Conservation (phyloP, 2,797 vertebrate genomes). For the Danio jaintianensis region DNA sequence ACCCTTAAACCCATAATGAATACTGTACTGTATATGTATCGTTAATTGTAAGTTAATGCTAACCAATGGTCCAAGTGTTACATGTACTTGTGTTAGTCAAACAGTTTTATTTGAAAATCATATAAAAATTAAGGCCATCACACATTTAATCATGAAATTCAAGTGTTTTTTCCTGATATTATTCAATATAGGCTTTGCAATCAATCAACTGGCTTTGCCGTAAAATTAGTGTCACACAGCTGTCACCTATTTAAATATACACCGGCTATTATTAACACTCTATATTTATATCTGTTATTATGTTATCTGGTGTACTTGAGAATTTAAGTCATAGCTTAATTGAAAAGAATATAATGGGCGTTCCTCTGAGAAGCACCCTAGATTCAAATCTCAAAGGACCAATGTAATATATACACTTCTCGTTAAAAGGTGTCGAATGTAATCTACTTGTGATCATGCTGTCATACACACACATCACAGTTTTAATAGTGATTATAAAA, state of each 20-base stretch:
- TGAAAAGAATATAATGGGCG: slow-evolving; percentile 55
- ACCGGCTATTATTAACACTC: slow-evolving; percentile 8
- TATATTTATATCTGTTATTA: slow-evolving; percentile 36
- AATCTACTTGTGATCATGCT: slow-evolving; percentile 36
- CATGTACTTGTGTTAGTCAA: too few relatives aligned
- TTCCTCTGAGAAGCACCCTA: slow-evolving; percentile 59
- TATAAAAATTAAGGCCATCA: not conserved
- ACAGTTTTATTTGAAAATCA: not conserved
- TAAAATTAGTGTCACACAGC: not conserved
- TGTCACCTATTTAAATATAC: slow-evolving; percentile 6
- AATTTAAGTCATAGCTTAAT: slow-evolving; percentile 52
- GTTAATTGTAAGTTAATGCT: too few relatives aligned
- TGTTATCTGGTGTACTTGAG: slow-evolving; percentile 16
- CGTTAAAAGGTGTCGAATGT: slow-evolving; percentile 56
- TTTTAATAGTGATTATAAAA: slow-evolving; percentile 1
- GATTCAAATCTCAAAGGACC: slow-evolving; percentile 58
- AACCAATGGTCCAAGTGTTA: too few relatives aligned
- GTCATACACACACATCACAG: slow-evolving; percentile 12
- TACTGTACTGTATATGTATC: too few relatives aligned
- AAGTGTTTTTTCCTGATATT: not conserved
- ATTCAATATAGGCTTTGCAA: not conserved
- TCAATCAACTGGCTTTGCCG: not conserved
- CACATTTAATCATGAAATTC: not conserved
- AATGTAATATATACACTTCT: slow-evolving; percentile 51
- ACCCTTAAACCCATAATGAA: too few relatives aligned